Evolutionary conservation across 2,113 vertebrate genomes (phyloP).

Genomic region (Accipiter cooperii): DNA sequence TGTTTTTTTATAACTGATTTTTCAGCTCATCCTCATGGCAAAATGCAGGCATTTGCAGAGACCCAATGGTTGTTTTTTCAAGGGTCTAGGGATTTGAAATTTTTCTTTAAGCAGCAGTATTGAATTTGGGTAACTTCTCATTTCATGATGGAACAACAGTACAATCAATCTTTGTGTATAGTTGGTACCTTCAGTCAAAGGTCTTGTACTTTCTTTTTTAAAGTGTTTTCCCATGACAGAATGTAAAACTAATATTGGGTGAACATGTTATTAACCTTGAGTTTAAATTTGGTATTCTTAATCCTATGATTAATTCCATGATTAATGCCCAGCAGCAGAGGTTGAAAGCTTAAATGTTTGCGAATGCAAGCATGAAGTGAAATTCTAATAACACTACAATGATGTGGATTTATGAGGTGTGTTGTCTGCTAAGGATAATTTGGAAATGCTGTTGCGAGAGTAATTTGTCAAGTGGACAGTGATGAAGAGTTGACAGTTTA

Average conservation of each 20-base stretch:
- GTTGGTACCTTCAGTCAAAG: conserved; percentile 44
- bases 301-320: conserved; percentile 74
- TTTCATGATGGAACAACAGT: conserved; percentile 6
- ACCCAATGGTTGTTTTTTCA: not conserved
- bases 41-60: not conserved
- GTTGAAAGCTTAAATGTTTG: conserved; percentile 75
- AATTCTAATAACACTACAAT: conserved; percentile 72
- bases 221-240: conserved; percentile 54
- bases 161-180: not conserved
- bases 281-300: conserved; percentile 71
- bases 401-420: conserved; percentile 72
- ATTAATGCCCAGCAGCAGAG: conserved; percentile 75
- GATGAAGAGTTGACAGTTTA: conserved; percentile 59
- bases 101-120: not conserved
- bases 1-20: not conserved
- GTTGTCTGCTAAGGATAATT: conserved; percentile 69
- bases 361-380: conserved; percentile 75
- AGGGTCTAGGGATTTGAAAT: not conserved
- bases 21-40: not conserved
- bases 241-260: conserved; percentile 72
- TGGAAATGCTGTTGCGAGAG: conserved; percentile 64
- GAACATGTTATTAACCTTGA: conserved; percentile 71
- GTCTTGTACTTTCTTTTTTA: not conserved
- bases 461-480: conserved; percentile 68
- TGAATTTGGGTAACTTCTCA: not conserved